phyloP scores from a whole-genome alignment of 2,113 vertebrate species.

The Elachura formosa region DNA sequence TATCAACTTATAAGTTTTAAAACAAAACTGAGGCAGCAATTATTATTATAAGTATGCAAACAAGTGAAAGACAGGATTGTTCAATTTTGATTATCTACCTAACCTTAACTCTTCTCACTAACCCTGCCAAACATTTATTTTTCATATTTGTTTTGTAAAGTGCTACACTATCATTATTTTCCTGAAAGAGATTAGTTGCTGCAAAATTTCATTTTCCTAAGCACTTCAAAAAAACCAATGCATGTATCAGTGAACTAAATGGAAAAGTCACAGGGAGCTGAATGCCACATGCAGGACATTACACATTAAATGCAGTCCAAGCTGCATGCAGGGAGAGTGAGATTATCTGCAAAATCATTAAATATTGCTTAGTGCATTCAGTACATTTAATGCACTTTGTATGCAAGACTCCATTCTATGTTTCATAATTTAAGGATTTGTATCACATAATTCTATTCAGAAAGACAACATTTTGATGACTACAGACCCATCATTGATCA shows the following conservation, averaged over 20 bases:
- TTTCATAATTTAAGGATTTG: neutral
- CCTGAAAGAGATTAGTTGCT: neutral
- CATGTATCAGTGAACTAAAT: neutral
- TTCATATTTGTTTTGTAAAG: slow-evolving; percentile 26
- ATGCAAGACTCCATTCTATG: neutral
- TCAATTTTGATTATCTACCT: neutral
- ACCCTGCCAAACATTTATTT: neutral
- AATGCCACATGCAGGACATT: neutral
- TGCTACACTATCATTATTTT: slow-evolving; percentile 23
- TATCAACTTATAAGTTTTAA: neutral
- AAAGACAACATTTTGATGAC: neutral
- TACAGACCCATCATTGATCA: neutral
- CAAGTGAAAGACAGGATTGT: neutral
- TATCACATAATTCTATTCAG: neutral
- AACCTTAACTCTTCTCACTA: neutral
- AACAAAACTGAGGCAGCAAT: neutral
- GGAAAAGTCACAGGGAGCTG: slow-evolving; percentile 13
- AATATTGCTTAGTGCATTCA: neutral
- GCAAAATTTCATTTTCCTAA: slow-evolving; percentile 2
- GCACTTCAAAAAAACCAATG: neutral
- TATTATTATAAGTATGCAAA: neutral
- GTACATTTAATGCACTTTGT: neutral
- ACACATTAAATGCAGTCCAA: neutral
- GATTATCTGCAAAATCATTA: neutral
- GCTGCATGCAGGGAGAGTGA: neutral